Evolutionary conservation across 2,888 invertebrate genomes (phyloP).

Genomic region (Noctua comes): DNA sequence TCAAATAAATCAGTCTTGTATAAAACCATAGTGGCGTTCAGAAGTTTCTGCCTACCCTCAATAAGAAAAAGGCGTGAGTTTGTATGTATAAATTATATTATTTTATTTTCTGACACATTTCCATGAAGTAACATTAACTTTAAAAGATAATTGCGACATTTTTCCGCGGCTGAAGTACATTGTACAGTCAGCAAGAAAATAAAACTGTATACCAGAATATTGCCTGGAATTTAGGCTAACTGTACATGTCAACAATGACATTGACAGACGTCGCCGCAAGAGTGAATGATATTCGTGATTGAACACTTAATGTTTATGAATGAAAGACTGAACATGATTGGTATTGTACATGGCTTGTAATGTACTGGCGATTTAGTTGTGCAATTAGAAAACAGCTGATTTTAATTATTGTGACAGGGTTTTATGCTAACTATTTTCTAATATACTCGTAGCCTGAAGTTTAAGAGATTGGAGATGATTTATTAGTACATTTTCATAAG

Average conservation of each 20-base stretch:
- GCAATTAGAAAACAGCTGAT: slow-evolving; percentile 23
- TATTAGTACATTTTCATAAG: not conserved
- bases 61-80: not conserved
- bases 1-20: slow-evolving; percentile 8
- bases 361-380: slow-evolving; percentile 45
- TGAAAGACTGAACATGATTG: slow-evolving; percentile 71
- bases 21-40: not conserved
- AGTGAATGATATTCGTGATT: slow-evolving; percentile 61
- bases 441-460: not conserved
- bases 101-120: slow-evolving; percentile 2
- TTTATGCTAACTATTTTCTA: not conserved
- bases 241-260: slow-evolving; percentile 39
- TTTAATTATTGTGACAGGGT: slow-evolving; percentile 30
- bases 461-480: not conserved
- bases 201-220: slow-evolving; percentile 5
- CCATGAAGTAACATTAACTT: slow-evolving; percentile 13
- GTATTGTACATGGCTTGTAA: slow-evolving; percentile 52
- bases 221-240: slow-evolving; percentile 32
- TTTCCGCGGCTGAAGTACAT: slow-evolving; percentile 33
- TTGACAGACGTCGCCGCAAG: slow-evolving; percentile 40
- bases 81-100: not conserved
- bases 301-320: slow-evolving; percentile 65
- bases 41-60: not conserved
- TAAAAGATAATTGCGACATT: slow-evolving; percentile 37
- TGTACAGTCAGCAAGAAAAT: slow-evolving; percentile 41